A percentile compares a stretch with the other conserved stretches of the same genome.
Conservation (phyloP, 2,113 vertebrate species). For the Lota lota region DNA sequence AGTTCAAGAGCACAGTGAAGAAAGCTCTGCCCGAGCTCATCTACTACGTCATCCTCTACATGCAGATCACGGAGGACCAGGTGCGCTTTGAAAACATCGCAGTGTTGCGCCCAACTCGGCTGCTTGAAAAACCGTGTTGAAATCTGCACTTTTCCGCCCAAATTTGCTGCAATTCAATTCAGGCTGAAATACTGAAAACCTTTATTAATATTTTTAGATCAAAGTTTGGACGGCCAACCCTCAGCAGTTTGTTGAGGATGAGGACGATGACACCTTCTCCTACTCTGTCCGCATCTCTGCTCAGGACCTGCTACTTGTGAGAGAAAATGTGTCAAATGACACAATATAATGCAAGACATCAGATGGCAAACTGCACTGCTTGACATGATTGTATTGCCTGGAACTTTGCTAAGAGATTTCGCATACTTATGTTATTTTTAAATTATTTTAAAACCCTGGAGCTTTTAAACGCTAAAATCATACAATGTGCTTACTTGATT, state of each 20-base stretch:
- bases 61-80: constrained; percentile 98
- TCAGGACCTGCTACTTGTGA: constrained; percentile 93
- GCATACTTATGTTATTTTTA: too few species aligned
- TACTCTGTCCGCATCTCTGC: constrained; percentile 97
- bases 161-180: too few species aligned
- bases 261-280: constrained; percentile 97
- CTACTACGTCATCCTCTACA: constrained; percentile 97
- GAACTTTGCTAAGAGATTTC: too few species aligned
- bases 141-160: too few species aligned
- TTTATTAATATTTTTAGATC: constrained; percentile 69
- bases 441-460: too few species aligned
- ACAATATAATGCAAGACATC: too few species aligned
- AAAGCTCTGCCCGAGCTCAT: constrained; percentile 95
- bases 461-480: too few species aligned
- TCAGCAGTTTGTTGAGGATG: constrained; percentile 97
- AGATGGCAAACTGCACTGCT: too few species aligned
- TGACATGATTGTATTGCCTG: too few species aligned
- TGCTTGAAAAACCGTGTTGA: background rate
- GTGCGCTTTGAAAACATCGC: constrained; percentile 34
- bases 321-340: constrained; percentile 15
- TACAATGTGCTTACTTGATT: too few species aligned
- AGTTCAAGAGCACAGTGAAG: constrained; percentile 95
- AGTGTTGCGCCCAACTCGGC: background rate
- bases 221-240: constrained; percentile 97
- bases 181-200: too few species aligned